Evolutionary conservation across 1,140 invertebrate genomes (phyloP).

Genomic region (Tetranychus urticae): DNA sequence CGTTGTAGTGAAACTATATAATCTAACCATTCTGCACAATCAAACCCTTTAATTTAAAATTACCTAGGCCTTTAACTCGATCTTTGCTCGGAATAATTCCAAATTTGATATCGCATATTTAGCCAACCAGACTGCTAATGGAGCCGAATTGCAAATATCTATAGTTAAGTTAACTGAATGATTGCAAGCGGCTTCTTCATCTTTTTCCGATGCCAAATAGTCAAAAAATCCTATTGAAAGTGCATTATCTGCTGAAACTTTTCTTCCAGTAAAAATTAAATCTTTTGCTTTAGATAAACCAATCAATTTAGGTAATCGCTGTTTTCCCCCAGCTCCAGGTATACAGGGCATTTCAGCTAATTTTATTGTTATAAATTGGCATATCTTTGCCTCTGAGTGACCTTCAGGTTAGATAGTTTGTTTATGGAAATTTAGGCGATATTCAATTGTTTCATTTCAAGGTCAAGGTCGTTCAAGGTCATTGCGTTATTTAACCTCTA

Average conservation of each 20-base stretch:
- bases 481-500: too few species aligned
- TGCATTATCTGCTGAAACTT: conserved; percentile 58
- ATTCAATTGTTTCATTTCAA: too few species aligned
- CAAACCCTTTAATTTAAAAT: too few species aligned
- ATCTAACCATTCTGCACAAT: too few species aligned
- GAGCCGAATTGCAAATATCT: conserved; percentile 75
- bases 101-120: conserved; percentile 65
- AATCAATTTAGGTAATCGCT: conserved; percentile 54
- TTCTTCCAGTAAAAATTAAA: conserved; percentile 68
- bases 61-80: conserved; percentile 47
- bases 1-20: too few species aligned
- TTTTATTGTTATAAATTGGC: too few species aligned
- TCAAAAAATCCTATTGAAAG: conserved; percentile 58
- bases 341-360: conserved; percentile 25
- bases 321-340: conserved; percentile 87
- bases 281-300: conserved; percentile 50
- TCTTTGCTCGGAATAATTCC: conserved; percentile 76
- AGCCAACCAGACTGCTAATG: conserved; percentile 67
- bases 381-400: too few species aligned
- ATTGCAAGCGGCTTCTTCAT: conserved; percentile 60
- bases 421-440: too few species aligned
- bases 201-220: conserved; percentile 56
- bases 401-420: too few species aligned
- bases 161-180: conserved; percentile 55
- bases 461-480: too few species aligned